Percentiles rank a stretch among this genome's conserved stretches.
These are phyloP conservation scores for Tetragonisca angustula DNA, from an alignment of 2,888 invertebrate species.

Conservation along the genomic window DNA sequence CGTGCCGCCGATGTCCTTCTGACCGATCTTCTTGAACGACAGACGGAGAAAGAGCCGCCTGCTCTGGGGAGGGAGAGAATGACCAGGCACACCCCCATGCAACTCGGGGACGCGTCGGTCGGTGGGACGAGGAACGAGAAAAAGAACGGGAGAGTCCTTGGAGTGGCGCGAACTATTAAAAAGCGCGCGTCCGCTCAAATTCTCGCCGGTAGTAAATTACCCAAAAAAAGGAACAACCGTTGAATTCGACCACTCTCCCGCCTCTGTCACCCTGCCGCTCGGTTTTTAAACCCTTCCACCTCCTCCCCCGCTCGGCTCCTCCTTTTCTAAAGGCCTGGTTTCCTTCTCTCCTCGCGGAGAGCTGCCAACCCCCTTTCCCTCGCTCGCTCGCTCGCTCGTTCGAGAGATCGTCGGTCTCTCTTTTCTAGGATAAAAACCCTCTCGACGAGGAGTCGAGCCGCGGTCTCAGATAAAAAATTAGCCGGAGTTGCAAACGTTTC, in stretches of 20 bases:
- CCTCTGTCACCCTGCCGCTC: constrained; percentile 37
- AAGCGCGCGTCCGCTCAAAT: constrained; percentile 81
- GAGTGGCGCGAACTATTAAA: constrained; percentile 79
- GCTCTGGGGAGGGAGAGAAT: not conserved
- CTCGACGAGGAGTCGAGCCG: constrained; percentile 63
- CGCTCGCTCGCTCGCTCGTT: constrained; percentile 37
- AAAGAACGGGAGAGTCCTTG: constrained; percentile 62
- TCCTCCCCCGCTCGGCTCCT: constrained; percentile 54
- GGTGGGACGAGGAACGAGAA: constrained; percentile 12
- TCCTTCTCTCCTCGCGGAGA: constrained; percentile 48
- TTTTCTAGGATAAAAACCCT: constrained; percentile 76
- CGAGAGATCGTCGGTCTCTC: constrained; percentile 70
- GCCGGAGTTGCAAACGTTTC: constrained; percentile 83
- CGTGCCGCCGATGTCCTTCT: constrained; percentile 51
- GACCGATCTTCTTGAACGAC: constrained; percentile 27
- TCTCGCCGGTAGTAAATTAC: constrained; percentile 82
- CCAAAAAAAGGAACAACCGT: constrained; percentile 77
- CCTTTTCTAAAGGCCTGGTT: constrained; percentile 40
- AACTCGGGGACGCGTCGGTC: not conserved
- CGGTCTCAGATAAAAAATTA: constrained; percentile 84
- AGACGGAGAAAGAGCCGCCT: constrained; percentile 36
- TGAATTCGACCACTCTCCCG: constrained; percentile 59
- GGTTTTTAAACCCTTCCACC: constrained; percentile 40
- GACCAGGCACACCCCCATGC: not conserved
- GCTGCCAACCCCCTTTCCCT: constrained; percentile 14